A percentile compares a stretch with the other conserved stretches of the same genome.
phyloP scores from a whole-genome alignment of 2,888 invertebrate genomes.

The Scaptomyza parva region DNA sequence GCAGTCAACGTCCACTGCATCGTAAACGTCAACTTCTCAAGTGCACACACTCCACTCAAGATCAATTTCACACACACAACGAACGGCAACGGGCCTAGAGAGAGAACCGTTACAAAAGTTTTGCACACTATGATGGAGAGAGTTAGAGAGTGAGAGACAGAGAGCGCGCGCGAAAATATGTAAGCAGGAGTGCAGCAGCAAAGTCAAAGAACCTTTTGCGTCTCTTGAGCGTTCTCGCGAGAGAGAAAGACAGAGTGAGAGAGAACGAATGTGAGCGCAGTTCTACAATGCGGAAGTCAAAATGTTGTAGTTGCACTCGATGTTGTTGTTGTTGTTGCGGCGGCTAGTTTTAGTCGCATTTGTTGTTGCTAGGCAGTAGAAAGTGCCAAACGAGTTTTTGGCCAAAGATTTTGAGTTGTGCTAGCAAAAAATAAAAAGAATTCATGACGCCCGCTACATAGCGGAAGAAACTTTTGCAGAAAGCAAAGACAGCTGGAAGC shows the following conservation, averaged over 20 bases:
- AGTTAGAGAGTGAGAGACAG: constrained; percentile 27
- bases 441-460: constrained; percentile 49
- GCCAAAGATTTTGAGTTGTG: constrained; percentile 24
- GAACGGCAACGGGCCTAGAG: constrained; percentile 43
- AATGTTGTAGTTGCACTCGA: constrained; percentile 51
- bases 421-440: not conserved
- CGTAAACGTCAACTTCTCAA: constrained; percentile 64
- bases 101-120: constrained; percentile 71
- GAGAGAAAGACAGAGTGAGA: constrained; percentile 11
- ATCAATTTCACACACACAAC: constrained; percentile 81
- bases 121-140: constrained; percentile 51
- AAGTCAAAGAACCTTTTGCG: constrained; percentile 59
- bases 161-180: constrained; percentile 12
- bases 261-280: constrained; percentile 24
- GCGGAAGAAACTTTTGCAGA: constrained; percentile 39
- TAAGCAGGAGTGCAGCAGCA: constrained; percentile 47
- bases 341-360: not conserved
- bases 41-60: constrained; percentile 80
- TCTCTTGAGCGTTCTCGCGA: constrained; percentile 44
- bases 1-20: constrained; percentile 20
- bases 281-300: constrained; percentile 72
- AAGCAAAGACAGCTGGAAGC: not conserved
- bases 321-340: constrained; percentile 40
- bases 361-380: constrained; percentile 49
- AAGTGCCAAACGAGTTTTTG: constrained; percentile 65